Base-by-base conservation (phyloP, 2,113 vertebrate species). In the Carassius carassius region DNA sequence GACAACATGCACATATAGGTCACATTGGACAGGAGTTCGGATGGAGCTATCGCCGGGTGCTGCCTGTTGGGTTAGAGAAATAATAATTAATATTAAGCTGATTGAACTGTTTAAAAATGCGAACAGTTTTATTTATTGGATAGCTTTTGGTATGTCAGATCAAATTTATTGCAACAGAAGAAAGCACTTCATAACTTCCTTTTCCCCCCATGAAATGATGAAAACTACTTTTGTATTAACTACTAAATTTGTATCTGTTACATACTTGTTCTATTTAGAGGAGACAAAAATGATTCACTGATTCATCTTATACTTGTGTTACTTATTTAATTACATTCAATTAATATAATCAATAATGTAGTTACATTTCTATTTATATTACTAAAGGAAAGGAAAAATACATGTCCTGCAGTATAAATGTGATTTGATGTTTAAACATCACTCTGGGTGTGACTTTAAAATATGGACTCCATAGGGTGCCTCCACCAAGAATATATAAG, bases 1-100 rank as follows among this genome's bases (percentile, higher is more conserved):
- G 86, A 95, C 94, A 76, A 89, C 94, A 23, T 96, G 96, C 56
- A 88, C 23, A 89, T 96, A 96, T 88, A 96, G 94, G 7, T 94
- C 87, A 0, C 95, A 96, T 86, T 91, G 89, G 10, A 97, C 87
- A 19, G 91, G 74, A 0, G 47, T 95, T 89, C 95, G 90, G 6
- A 81, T 91, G 5, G 94, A 95, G 91, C 93, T 92, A 77, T 96
- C 94, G 49, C 95, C 95, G 0, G 95, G 92, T 23, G 82, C 86
- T 21, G 49, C 92, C 97, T 98, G 74, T 85, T 86, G 91, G 94
- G 35, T 25, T 74, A 56, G 87, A 7, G 92, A 74, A 90, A 87
- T 16, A 17, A 6, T 2, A 44, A 62, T 82, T 78, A 76, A 32
- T n/a, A 80, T 65, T 47, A 44, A 17, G 5, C 13, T 25, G 6